Percentiles rank a stretch among this genome's conserved stretches.
phyloP scores from a whole-genome alignment of 2,797 vertebrate species.

The Furcifer pardalis region DNA sequence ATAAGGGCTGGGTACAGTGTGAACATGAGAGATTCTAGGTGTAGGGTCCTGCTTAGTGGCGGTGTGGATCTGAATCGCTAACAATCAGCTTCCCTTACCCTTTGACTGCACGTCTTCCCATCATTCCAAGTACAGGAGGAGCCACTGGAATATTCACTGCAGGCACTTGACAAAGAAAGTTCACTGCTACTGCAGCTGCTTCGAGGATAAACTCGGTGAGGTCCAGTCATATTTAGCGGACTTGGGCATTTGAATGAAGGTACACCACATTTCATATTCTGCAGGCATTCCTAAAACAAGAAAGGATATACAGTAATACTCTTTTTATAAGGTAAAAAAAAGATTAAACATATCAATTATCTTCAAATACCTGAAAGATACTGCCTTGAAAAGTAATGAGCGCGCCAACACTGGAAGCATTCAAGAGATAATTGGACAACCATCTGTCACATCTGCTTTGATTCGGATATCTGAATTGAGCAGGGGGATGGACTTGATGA shows the following conservation, averaged over 20 bases:
- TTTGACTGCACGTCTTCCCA: slow-evolving; percentile 83
- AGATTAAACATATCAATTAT: slow-evolving; percentile 18
- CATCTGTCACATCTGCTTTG: no score
- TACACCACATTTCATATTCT: slow-evolving; percentile 79
- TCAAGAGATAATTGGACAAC: no score
- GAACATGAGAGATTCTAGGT: no score
- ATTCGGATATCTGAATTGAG: no score
- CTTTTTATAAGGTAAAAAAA: slow-evolving; percentile 33
- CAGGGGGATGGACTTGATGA: no score
- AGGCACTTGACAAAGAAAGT: slow-evolving; percentile 90
- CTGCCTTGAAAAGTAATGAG: no score
- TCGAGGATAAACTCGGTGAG: slow-evolving; percentile 79
- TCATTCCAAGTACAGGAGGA: slow-evolving; percentile 92
- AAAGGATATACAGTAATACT: slow-evolving; percentile 51
- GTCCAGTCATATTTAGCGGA: slow-evolving; percentile 80
- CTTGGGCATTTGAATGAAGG: slow-evolving; percentile 81
- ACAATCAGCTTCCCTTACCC: slow-evolving; percentile 73
- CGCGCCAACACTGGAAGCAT: no score
- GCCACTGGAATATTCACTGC: slow-evolving; percentile 93
- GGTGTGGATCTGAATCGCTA: no score
- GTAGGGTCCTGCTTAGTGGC: no score
- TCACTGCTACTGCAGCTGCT: slow-evolving; percentile 94
- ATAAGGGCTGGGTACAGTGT: no score
- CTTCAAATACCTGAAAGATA: no score
- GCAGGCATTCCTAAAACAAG: slow-evolving; percentile 80